Evolutionary conservation across 92 coral and sea anemone genomes (phyloP), one percentile per base, ranked within the genome.

Genomic region (Palythoa caribaeorum): DNA sequence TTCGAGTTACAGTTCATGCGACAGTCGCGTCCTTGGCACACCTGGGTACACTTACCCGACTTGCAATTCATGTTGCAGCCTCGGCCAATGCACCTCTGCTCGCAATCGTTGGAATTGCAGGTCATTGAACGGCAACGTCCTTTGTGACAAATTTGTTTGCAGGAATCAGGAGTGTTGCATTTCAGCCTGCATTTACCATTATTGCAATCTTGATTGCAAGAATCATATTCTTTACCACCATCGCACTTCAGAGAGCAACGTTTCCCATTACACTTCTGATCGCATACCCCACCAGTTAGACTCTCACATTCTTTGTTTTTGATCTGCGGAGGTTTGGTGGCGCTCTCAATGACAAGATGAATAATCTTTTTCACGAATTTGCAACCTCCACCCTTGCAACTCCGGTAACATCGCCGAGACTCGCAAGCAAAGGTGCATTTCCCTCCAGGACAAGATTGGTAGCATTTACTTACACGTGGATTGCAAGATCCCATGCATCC

Each of bases 361-460:
- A 20, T 80, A 66, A 48, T 88, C 84, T 53, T 88, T 90, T 20
- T 71, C 19, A 83, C 73, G 84, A 91, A 94, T 47, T 75, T 84
- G 68, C 98, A 95, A 6, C 83, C 52, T 37, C 96, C 96, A 3
- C 94, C 98, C 69, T 83, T 90, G 88, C 98, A 95, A n/a, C 94
- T 85, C 12, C 96, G 96, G 71, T 76, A 91, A 83, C 98, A 95
- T 19, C 89, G 89, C 68, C 88, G 81, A 36, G 96, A 95, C 35
- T 91, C 89, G 84, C 98, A 95, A 53, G 88, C 88, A 50, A 94
- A 89, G 48, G 83, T 40, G 79, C 98, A 95, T 19, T 89, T 91
- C 36, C 98, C 98, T 1, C 98, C 96, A 52, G 90, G 87, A 79
- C 98, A 95, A 19, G 92, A 90, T 74, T 95, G 98, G 73, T 87